Evolutionary conservation across 1,140 invertebrate genomes (phyloP), one percentile per base, ranked within the genome.

Genomic region (Delia radicum): DNA sequence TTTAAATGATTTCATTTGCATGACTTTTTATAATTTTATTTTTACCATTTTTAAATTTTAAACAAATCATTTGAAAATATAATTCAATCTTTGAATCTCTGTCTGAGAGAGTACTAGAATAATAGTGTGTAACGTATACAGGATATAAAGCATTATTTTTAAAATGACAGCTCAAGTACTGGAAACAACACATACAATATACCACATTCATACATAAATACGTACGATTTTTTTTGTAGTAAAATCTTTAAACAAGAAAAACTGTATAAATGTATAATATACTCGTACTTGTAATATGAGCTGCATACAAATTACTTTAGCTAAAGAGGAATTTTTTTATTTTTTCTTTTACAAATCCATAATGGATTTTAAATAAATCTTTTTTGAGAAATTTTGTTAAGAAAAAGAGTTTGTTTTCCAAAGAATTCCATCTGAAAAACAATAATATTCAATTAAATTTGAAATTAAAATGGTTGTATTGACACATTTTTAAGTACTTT

Each of bases 261-360:
- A 13, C 7, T 48, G 7, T 18, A 21, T 55, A 55, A n/a, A 55
- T 55, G 48, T n/a, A n/a, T n/a, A n/a, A n/a, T n/a, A 18, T 55
- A 55, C 48, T 55, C 13, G 12, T 42, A 15, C 3, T 65, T 69
- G 65, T 69, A 69, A 69, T 29, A 21, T 69, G 65, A 69, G 65
- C 31, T 69, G 65, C 65, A 69, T 69, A 69, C 65, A 69, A 69
- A 69, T 69, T 29, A 69, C 29, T 18, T 55, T 55, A 18, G n/a
- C 5, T 55, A 8, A 4, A 55, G 48, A 18, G n/a, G 24, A 55
- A 48, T n/a, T 37, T 37, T 37, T 37, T 37, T 37, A 7, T 37
- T 37, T 37, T 37, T 37, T 37, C 3, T 37, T 37, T 37, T 37
- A 10, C 8, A 55, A 55, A 55, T 55, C 48, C 18, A 24, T 55